These are phyloP conservation scores for Cephus spinipes DNA, from an alignment of 2,888 invertebrate genomes.

Conservation along the genomic window DNA sequence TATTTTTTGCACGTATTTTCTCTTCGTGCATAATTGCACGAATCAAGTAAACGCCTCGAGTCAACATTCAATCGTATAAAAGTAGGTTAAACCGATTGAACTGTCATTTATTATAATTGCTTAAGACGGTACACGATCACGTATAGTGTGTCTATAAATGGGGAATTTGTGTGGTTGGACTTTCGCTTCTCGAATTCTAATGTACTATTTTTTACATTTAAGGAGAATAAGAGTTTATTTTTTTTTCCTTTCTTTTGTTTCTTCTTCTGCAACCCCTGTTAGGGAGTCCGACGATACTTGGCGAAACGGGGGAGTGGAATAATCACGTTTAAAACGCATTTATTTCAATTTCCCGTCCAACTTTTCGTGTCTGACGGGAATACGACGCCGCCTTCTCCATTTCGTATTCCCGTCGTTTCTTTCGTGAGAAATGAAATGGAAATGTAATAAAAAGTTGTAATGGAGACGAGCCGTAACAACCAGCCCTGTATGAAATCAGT, in stretches of 20 bases:
- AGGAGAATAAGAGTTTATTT: background rate
- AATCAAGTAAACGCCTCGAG: background rate
- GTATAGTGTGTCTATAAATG: background rate
- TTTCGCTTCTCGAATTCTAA: background rate
- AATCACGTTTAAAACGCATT: slow-evolving; percentile 57
- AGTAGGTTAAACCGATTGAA: background rate
- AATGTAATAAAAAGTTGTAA: slow-evolving; percentile 65
- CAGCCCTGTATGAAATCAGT: background rate
- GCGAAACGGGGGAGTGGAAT: slow-evolving; percentile 24
- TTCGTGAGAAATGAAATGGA: slow-evolving; percentile 59
- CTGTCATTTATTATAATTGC: background rate
- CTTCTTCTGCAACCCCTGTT: background rate
- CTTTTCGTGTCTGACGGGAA: background rate
- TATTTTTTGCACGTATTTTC: background rate
- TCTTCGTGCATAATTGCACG: background rate
- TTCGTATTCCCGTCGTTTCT: slow-evolving; percentile 33
- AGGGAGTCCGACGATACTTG: background rate
- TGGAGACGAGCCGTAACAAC: slow-evolving; percentile 37
- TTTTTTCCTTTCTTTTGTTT: background rate
- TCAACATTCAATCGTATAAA: background rate
- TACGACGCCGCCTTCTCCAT: background rate
- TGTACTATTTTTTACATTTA: background rate
- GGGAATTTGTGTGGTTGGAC: background rate
- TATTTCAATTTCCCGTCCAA: slow-evolving; percentile 49
- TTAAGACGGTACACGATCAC: background rate